phyloP scores from a whole-genome alignment of 1,140 invertebrate genomes.

The Lordiphosa collinella region DNA sequence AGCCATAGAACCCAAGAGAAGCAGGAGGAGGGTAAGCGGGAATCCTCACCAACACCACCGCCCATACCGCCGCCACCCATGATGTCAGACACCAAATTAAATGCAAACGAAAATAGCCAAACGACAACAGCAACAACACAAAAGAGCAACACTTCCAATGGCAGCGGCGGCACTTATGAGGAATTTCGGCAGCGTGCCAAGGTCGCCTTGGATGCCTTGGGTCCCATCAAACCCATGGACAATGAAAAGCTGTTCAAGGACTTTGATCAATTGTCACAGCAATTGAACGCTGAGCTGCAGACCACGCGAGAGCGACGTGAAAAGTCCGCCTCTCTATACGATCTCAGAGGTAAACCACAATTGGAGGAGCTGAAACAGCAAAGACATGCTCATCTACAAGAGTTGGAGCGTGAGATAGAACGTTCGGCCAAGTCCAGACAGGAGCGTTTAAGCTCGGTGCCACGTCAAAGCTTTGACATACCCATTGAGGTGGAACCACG shows the following conservation, averaged over 20 bases:
- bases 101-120: conserved; percentile 50
- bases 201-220: conserved; percentile 54
- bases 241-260: conserved; percentile 77
- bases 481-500: conserved; percentile 50
- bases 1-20: conserved; percentile 52
- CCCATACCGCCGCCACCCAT: conserved; percentile 66
- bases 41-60: conserved; percentile 16
- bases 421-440: conserved; percentile 51
- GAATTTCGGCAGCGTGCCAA: conserved; percentile 80
- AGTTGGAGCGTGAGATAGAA: conserved; percentile 68
- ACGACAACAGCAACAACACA: conserved; percentile 5
- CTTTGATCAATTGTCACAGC: conserved; percentile 69
- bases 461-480: conserved; percentile 43
- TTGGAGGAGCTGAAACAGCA: conserved; percentile 50
- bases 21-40: conserved; percentile 34
- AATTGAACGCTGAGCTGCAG: conserved; percentile 62
- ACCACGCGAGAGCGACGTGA: conserved; percentile 50
- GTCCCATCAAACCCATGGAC: conserved; percentile 38
- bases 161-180: conserved; percentile 57
- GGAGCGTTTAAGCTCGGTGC: conserved; percentile 56
- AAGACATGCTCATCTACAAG: conserved; percentile 67
- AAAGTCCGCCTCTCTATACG: conserved; percentile 64
- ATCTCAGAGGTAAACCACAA: conserved; percentile 59
- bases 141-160: too few species aligned
- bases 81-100: conserved; percentile 79